These are phyloP conservation scores for Heliothis subflexa DNA, from an alignment of 1,140 invertebrate species.

Conservation along the genomic window DNA sequence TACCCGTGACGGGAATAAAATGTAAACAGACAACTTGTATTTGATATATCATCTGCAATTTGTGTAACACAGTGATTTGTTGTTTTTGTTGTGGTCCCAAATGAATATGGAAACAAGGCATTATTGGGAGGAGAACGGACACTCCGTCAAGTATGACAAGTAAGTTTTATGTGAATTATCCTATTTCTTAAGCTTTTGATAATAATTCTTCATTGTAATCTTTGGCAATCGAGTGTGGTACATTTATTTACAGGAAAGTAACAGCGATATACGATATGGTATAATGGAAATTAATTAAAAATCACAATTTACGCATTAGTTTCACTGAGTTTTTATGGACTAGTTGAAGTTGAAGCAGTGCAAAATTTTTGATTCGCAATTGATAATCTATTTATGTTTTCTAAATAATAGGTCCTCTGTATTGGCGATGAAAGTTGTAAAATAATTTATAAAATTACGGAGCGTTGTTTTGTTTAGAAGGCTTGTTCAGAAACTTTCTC, in stretches of 20 bases:
- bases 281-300: no score
- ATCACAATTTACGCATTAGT: no score
- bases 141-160: constrained; percentile 82
- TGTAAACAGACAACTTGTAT: constrained; percentile 35
- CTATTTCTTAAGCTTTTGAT: not conserved
- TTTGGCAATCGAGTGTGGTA: not conserved
- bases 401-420: no score
- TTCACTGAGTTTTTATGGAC: no score
- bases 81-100: constrained; percentile 60
- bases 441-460: not conserved
- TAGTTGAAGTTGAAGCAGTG: no score
- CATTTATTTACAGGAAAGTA: not conserved
- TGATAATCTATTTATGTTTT: no score
- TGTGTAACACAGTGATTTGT: constrained; percentile 50
- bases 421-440: not conserved
- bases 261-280: no score
- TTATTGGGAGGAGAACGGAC: constrained; percentile 83
- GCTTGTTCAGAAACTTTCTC: not conserved
- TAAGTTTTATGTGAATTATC: constrained; percentile 55
- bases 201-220: not conserved
- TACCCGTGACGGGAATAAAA: constrained; percentile 35
- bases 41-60: constrained; percentile 36
- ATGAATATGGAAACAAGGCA: constrained; percentile 80
- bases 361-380: no score
- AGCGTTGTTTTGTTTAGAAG: not conserved